Conservation (phyloP, 1,140 invertebrate species). For the Trichoplusia ni region DNA sequence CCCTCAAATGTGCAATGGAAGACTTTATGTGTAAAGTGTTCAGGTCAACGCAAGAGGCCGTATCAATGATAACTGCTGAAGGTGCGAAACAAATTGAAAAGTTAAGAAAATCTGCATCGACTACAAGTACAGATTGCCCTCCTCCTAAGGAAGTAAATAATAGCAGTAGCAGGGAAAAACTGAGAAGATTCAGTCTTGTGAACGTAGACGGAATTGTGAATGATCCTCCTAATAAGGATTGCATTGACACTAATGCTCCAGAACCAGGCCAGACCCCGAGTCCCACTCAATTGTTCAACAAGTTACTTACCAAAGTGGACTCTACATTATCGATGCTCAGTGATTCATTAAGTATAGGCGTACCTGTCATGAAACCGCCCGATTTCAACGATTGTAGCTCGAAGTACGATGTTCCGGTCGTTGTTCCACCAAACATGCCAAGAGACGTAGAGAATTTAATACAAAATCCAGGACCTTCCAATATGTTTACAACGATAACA, state of each 20-base stretch:
- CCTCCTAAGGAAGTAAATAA: not conserved
- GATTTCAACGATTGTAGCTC: constrained; percentile 18
- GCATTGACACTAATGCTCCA: no score
- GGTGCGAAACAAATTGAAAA: constrained; percentile 41
- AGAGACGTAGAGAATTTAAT: not conserved
- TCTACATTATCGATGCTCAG: constrained; percentile 36
- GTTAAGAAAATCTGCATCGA: constrained; percentile 17
- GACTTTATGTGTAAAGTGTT: constrained; percentile 47
- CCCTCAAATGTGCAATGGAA: constrained; percentile 48
- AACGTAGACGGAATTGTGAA: not conserved
- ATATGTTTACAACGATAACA: constrained; percentile 50
- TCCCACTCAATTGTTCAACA: not conserved
- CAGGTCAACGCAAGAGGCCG: constrained; percentile 52
- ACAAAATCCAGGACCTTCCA: not conserved
- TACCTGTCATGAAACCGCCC: constrained; percentile 10
- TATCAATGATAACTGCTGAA: constrained; percentile 42
- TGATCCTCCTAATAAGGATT: not conserved
- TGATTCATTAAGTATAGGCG: constrained; percentile 11
- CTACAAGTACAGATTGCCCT: not conserved
- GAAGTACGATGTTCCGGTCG: not conserved
- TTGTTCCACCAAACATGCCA: not conserved
- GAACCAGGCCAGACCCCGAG: not conserved
- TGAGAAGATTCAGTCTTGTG: not conserved
- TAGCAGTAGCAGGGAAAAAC: not conserved
- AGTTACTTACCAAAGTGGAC: constrained; percentile 29